A percentile compares a stretch with the other conserved stretches of the same genome.
Evolutionary conservation across 92 coral and sea anemone genomes (phyloP).

Genomic region (Actinernus sp.): DNA sequence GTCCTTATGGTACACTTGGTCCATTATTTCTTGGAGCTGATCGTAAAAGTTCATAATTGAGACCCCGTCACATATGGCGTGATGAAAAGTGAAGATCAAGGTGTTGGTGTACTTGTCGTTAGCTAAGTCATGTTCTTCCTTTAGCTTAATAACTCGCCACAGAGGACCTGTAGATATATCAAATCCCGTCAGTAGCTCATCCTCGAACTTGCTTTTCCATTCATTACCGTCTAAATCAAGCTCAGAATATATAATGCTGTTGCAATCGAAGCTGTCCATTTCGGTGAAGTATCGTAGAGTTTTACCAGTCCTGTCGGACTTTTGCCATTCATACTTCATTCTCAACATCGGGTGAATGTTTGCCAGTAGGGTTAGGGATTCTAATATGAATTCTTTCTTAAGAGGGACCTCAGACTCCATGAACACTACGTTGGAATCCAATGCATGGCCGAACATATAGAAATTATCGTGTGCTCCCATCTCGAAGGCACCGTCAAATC

Average conservation of each 20-base stretch:
- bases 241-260: too few species aligned
- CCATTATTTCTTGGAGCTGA: not conserved
- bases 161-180: too few species aligned
- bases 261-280: too few species aligned
- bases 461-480: slow-evolving; percentile 12
- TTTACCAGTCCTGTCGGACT: not conserved
- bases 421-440: slow-evolving; percentile 3
- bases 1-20: not conserved
- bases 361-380: slow-evolving; percentile 4
- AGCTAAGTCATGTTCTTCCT: not conserved
- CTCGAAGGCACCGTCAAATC: slow-evolving; percentile 23
- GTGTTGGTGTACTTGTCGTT: not conserved
- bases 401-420: slow-evolving; percentile 19
- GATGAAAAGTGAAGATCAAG: not conserved
- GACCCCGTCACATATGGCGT: not conserved
- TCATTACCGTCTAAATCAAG: too few species aligned
- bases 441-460: slow-evolving; percentile 4
- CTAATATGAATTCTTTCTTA: not conserved
- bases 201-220: too few species aligned
- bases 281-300: slow-evolving; percentile 25
- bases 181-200: too few species aligned
- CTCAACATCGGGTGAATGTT: slow-evolving; percentile 17
- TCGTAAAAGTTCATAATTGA: not conserved
- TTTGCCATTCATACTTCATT: slow-evolving; percentile 32
- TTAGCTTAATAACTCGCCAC: too few species aligned